Percentiles rank a stretch among this genome's conserved stretches.
phyloP scores from a whole-genome alignment of 2,113 vertebrate genomes.

The Rhabdomys dilectus region DNA sequence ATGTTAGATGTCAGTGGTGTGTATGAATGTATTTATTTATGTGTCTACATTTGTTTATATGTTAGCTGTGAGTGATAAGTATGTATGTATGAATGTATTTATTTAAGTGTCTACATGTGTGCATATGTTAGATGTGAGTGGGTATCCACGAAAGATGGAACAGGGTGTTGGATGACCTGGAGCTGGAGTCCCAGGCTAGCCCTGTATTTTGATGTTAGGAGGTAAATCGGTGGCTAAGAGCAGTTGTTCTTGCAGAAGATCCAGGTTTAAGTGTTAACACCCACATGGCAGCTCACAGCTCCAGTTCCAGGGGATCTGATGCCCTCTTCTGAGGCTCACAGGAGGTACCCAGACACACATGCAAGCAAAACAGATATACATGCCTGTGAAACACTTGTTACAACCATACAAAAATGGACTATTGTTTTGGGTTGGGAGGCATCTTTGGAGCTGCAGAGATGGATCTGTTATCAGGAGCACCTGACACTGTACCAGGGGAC shows the following conservation, averaged over 20 bases:
- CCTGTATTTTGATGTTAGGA: no score
- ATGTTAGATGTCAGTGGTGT: no score
- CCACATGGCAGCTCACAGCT: neutral
- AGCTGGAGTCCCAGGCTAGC: neutral
- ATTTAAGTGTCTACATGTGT: neutral
- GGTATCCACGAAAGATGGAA: neutral
- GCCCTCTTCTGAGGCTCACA: neutral
- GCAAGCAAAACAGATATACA: neutral
- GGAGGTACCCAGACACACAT: neutral
- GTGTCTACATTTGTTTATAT: no score
- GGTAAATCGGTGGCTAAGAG: no score
- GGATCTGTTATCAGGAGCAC: neutral
- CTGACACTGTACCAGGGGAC: neutral
- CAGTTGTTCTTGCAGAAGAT: no score
- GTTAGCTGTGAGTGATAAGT: no score
- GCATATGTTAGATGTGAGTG: neutral
- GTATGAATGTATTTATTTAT: no score
- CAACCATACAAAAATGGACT: neutral
- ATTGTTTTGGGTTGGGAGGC: neutral
- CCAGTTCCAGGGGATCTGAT: neutral
- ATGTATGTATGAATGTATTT: no score
- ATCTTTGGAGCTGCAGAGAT: neutral
- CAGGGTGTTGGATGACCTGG: neutral
- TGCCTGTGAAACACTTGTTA: neutral
- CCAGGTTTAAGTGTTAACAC: neutral